Evolutionary conservation across 64 coral and sea anemone genomes (phyloP), one percentile per base, ranked within the genome.

Genomic region (Montipora cactus): DNA sequence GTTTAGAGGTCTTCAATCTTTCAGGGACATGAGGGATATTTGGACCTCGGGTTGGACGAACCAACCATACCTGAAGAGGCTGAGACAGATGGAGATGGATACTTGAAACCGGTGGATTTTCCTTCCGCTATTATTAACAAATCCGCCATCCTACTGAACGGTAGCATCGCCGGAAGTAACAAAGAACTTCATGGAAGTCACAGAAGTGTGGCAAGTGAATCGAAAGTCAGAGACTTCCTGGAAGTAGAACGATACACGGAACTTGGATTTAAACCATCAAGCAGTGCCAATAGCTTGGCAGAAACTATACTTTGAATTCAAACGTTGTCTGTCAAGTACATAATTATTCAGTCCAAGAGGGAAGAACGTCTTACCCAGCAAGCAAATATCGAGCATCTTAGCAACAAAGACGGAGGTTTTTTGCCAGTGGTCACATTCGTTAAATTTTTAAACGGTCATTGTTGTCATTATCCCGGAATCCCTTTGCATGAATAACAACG

Each of bases 21-120:
- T 8, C 9, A 93, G 92, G 92, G 92, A 37, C 49, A 21, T 18
- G 92, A 93, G 67, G 92, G 83, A 12, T 93, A 93, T 73, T 23
- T 93, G 37, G 92, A 93, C 0, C 75, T 93, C 14, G 92, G 61
- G 23, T 73, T 71, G 9, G 77, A 87, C 84, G 80, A 92, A 22
- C 49, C 81, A 61, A 15, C 12, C 11, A 37, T 25, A 13, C 84
- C 84, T 19, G 61, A 19, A 7, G 52, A 76, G 16, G 51, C 22
- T 7, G 75, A 87, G 45, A 93, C 64, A 47, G 92, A 88, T 49
- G 5, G n/a, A 14, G 92, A 93, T 14, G 92, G 92, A 55, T 93
- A 93, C 68, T 78, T 93, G n/a, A 66, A 46, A 28, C 92, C 92
- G 1, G 49, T 71, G 3, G 92, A 93, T 47, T 53, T 88, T 14